Evolutionary conservation across 2,888 invertebrate genomes (phyloP).

Genomic region (Lottia gigantea): DNA sequence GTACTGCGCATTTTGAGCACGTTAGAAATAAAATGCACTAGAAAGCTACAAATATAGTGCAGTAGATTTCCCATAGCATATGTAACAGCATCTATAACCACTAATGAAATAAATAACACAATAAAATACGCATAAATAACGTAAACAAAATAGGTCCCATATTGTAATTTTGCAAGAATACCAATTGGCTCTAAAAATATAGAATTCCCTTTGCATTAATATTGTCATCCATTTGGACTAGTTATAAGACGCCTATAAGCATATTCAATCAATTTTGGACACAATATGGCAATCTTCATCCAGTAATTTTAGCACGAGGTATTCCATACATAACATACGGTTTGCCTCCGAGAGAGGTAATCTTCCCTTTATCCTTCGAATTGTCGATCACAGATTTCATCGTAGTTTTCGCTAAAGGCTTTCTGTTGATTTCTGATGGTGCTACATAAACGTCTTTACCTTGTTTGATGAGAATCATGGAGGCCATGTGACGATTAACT

Average conservation of each 20-base stretch:
- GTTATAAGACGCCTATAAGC: background rate
- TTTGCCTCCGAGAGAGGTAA: constrained; percentile 29
- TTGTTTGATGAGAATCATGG: constrained; percentile 20
- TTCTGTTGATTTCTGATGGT: constrained; percentile 25
- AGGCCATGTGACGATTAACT: constrained; percentile 34
- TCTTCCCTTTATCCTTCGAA: constrained; percentile 15
- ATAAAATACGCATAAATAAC: no score
- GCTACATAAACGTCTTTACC: constrained; percentile 27
- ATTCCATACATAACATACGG: constrained; percentile 41
- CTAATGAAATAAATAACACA: no score
- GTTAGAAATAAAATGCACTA: no score
- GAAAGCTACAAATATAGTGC: no score
- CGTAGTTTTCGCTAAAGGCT: constrained; percentile 25
- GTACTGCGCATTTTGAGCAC: no score
- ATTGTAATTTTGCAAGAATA: no score
- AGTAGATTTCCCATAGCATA: no score
- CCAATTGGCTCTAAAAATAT: no score
- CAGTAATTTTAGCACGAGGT: constrained; percentile 29
- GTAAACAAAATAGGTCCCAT: no score
- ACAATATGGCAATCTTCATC: background rate
- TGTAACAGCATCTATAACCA: no score
- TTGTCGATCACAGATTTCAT: constrained; percentile 28
- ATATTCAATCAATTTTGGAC: background rate
- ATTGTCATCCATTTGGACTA: no score
- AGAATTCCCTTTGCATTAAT: no score